Evolutionary conservation across 2,113 vertebrate species (phyloP), one percentile per base, ranked within the genome.

Genomic region (Cottus gobio): DNA sequence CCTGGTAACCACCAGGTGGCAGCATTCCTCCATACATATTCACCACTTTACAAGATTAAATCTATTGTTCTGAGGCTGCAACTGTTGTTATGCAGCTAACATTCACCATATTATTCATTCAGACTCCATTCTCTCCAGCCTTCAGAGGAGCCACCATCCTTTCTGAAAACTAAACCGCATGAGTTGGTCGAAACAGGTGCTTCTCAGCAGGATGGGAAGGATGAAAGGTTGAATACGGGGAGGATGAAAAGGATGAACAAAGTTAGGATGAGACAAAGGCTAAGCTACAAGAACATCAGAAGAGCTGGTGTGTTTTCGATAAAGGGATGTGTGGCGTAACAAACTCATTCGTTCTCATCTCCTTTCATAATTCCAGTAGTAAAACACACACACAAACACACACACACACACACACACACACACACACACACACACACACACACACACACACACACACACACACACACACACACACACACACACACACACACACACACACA

Each of bases 1-100:
- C 26, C 26, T 36, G 24, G 36, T 11, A 24, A 28, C 92, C 95
- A 95, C 85, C 77, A 94, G 95, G 79, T 90, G 95, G 95, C 93
- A 92, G 80, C 86, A 74, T 85, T 52, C 9, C 83, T 83, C 85
- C 31, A 56, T 69, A 56, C 77, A 89, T 91, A 80, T 84, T 79
- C 48, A 20, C 1, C 65, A 44, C 26, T 37, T 62, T n/a, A 31
- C 16, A 1, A 57, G 74, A 84, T 87, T 78, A 81, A 44, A 75
- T 73, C 77, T 80, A 86, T 91, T 90, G 87, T 87, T 92, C 70
- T 78, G 76, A 82, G 64, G 65, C 60, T 81, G 36, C 5, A 39
- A 79, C 76, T 77, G 85, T 90, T 92, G 87, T 92, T 87, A 93
- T 93, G 92, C 93, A 87, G 89, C 89, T 1, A 71, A 83, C 87